phyloP scores from a whole-genome alignment of 2,113 vertebrate genomes.

The Vimba vimba region DNA sequence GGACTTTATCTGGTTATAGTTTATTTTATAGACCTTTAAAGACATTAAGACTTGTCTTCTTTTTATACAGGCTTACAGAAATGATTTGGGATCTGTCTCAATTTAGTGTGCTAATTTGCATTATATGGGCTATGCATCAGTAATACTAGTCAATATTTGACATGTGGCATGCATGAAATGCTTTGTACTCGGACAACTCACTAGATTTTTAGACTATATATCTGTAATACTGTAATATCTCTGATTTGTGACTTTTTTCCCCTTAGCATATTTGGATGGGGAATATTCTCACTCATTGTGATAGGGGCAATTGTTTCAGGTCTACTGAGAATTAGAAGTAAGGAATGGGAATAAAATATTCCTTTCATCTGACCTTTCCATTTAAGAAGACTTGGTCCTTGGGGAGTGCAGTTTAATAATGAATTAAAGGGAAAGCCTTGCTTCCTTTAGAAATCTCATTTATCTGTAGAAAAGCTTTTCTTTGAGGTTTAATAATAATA shows the following conservation, averaged over 20 bases:
- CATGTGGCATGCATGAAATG: background rate
- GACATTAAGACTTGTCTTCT: background rate
- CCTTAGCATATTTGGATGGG: background rate
- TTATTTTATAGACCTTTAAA: slow-evolving; percentile 12
- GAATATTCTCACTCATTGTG: slow-evolving; percentile 3
- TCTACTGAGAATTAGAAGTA: slow-evolving; percentile 10
- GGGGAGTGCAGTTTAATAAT: slow-evolving; percentile 46
- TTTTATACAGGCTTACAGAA: background rate
- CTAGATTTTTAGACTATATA: background rate
- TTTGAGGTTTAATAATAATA: slow-evolving; percentile 6
- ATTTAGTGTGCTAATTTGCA: background rate
- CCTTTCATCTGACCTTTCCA: slow-evolving; percentile 43
- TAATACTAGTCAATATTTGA: background rate
- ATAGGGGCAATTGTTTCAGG: slow-evolving; percentile 14
- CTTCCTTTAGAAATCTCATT: slow-evolving; percentile 46
- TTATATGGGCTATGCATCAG: background rate
- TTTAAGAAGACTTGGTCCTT: slow-evolving; percentile 33
- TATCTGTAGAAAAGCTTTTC: slow-evolving; percentile 31
- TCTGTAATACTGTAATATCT: background rate
- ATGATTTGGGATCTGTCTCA: background rate
- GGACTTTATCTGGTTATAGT: background rate
- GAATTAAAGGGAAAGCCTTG: slow-evolving; percentile 46
- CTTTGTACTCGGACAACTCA: background rate
- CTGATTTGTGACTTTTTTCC: background rate
- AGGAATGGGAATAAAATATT: slow-evolving; percentile 18